Conservation (phyloP, 2,797 vertebrate genomes). For the Halcyon leucocephala region DNA sequence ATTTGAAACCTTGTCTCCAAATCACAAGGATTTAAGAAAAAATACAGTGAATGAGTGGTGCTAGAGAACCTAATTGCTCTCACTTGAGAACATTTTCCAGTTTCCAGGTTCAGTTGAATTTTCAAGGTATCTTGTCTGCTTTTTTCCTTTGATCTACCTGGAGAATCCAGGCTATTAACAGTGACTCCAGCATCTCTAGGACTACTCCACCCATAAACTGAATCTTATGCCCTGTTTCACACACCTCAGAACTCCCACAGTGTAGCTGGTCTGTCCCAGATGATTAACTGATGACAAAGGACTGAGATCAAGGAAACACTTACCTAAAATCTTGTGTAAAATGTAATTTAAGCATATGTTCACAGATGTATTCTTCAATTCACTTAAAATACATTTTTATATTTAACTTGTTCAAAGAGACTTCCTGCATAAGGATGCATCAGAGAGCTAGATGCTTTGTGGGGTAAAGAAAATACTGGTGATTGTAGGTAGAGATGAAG, state of each 20-base stretch:
- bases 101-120: background rate
- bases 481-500: background rate
- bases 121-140: background rate
- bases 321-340: background rate
- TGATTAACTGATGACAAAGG: background rate
- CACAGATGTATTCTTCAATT: background rate
- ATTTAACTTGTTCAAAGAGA: background rate
- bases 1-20: background rate
- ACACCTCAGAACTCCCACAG: background rate
- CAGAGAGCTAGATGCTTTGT: background rate
- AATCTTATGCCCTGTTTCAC: conserved; percentile 1
- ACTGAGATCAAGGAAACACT: background rate
- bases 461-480: background rate
- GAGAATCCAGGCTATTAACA: conserved; percentile 1
- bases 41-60: background rate
- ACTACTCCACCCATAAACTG: background rate
- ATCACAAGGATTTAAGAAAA: background rate
- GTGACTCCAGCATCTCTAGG: background rate
- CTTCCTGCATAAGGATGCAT: background rate
- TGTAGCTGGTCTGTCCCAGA: background rate
- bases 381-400: background rate
- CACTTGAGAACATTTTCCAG: background rate
- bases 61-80: background rate
- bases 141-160: background rate
- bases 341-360: background rate